phyloP scores from a whole-genome alignment of 2,888 invertebrate genomes.

The Lycophotia porphyrea region DNA sequence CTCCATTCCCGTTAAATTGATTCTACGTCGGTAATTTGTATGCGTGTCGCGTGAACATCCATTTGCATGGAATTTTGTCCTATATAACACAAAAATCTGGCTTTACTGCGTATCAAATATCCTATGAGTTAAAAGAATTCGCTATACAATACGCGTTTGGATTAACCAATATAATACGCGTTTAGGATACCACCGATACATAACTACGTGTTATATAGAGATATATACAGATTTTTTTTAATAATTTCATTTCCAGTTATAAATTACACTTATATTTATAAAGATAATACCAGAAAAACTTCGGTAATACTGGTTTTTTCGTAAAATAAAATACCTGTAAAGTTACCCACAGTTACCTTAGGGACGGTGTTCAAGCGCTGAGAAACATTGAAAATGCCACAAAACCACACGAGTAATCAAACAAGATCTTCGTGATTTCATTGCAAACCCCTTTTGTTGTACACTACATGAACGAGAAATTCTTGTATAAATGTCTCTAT shows the following conservation, averaged over 20 bases:
- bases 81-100: slow-evolving; percentile 40
- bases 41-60: slow-evolving; percentile 53
- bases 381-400: slow-evolving; percentile 68
- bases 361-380: slow-evolving; percentile 49
- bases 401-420: slow-evolving; percentile 63
- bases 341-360: slow-evolving; percentile 43
- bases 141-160: slow-evolving; percentile 21
- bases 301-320: slow-evolving; percentile 15
- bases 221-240: too few relatives aligned
- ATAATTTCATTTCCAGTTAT: slow-evolving; percentile 9
- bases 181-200: slow-evolving; percentile 6
- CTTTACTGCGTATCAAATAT: slow-evolving; percentile 34
- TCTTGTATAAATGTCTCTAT: too few relatives aligned
- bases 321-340: slow-evolving; percentile 48
- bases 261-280: slow-evolving; percentile 21
- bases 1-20: slow-evolving; percentile 49
- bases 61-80: slow-evolving; percentile 48
- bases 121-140: slow-evolving; percentile 11
- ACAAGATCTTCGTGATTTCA: slow-evolving; percentile 55
- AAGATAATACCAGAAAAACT: slow-evolving; percentile 41
- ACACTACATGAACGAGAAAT: slow-evolving; percentile 31
- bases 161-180: slow-evolving; percentile 36
- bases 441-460: slow-evolving; percentile 56
- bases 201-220: not conserved
- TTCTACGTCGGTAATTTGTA: slow-evolving; percentile 50